Evolutionary conservation across 2,113 vertebrate species (phyloP).

Genomic region (Oreochromis spilurus): DNA sequence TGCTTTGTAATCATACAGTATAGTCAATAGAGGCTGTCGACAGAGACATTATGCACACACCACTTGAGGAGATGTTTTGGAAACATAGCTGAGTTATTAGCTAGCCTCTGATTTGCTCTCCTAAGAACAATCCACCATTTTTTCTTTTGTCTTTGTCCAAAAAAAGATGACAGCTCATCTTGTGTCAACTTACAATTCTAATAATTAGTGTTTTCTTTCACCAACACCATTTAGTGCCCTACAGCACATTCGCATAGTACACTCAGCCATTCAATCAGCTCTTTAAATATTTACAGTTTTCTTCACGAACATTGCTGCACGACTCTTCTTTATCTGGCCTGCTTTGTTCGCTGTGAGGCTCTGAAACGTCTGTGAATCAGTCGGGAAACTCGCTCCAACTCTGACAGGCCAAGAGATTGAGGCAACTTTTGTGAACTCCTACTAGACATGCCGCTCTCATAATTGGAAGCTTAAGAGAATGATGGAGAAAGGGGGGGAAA

Average conservation of each 20-base stretch:
- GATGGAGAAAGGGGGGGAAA: not conserved
- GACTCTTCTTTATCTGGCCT: not conserved
- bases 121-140: not conserved
- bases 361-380: not conserved
- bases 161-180: not conserved
- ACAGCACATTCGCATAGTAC: not conserved
- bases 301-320: not conserved
- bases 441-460: constrained; percentile 2
- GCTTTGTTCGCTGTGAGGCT: not conserved
- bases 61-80: constrained; percentile 10
- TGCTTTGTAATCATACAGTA: not conserved
- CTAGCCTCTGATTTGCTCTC: not conserved
- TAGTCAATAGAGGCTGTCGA: constrained; percentile 30
- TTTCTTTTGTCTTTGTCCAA: not conserved
- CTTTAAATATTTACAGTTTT: constrained; percentile 1
- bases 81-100: constrained; percentile 10
- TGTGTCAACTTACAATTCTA: not conserved
- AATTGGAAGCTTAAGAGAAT: constrained; percentile 27
- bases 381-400: not conserved
- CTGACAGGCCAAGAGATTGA: not conserved
- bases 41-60: constrained; percentile 21
- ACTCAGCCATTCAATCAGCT: not conserved
- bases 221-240: not conserved
- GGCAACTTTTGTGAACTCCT: not conserved
- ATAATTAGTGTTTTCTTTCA: not conserved